Conservation (phyloP, 1,140 invertebrate genomes). For the Periplaneta americana region DNA sequence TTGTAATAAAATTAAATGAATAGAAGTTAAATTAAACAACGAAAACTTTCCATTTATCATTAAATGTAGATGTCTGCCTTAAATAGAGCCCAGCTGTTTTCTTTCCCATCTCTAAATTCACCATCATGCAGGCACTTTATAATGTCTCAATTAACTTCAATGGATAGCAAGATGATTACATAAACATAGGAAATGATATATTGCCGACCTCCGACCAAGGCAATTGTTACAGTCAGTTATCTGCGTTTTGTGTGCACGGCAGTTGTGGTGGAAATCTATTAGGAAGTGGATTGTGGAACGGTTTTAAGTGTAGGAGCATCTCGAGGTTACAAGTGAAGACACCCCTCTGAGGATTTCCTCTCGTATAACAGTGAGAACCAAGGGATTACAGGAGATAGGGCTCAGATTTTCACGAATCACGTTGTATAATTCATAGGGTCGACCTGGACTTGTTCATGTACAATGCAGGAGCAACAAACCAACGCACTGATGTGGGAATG, state of each 20-base stretch:
- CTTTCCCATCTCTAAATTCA: too few relatives aligned
- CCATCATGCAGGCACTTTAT: too few relatives aligned
- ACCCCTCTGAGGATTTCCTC: neutral
- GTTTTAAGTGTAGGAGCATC: neutral
- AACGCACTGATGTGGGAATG: neutral
- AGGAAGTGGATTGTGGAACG: neutral
- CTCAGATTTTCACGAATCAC: neutral
- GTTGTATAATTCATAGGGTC: neutral
- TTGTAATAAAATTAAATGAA: too few relatives aligned
- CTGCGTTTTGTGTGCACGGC: neutral
- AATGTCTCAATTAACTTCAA: too few relatives aligned
- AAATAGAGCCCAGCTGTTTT: too few relatives aligned
- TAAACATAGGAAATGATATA: neutral
- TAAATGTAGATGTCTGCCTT: too few relatives aligned
- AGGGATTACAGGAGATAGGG: neutral
- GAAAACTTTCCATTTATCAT: too few relatives aligned
- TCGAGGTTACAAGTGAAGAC: neutral
- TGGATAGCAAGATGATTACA: too few relatives aligned
- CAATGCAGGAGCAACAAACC: neutral
- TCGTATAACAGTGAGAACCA: neutral
- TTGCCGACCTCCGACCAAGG: neutral
- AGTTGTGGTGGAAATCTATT: neutral
- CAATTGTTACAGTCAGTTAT: neutral
- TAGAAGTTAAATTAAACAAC: too few relatives aligned
- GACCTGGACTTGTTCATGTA: neutral